phyloP scores from a whole-genome alignment of 2,797 vertebrate genomes.

The Parambassis ranga region DNA sequence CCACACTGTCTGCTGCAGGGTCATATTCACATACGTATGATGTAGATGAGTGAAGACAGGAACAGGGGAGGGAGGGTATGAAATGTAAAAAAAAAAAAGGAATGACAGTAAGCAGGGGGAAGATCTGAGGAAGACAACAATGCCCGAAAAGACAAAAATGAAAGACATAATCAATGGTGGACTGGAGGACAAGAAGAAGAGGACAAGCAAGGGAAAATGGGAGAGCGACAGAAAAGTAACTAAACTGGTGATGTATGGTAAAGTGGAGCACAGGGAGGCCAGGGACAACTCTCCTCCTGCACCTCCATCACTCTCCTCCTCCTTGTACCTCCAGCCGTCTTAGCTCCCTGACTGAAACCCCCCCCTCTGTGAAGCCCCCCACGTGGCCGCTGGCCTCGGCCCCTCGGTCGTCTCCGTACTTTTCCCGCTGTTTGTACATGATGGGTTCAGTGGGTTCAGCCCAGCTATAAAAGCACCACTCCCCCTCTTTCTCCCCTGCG shows the following conservation, averaged over 20 bases:
- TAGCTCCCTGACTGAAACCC: conserved; percentile 1
- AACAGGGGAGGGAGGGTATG: neutral
- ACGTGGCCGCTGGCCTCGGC: conserved; percentile 28
- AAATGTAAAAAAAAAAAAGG: neutral
- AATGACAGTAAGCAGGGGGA: neutral
- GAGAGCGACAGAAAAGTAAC: neutral
- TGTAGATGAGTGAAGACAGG: neutral
- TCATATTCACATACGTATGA: no score
- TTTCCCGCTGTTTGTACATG: conserved; percentile 57
- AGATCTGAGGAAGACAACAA: neutral
- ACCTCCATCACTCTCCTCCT: neutral
- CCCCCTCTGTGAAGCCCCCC: conserved; percentile 15
- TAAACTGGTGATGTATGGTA: neutral
- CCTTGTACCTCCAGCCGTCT: neutral
- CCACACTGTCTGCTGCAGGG: conserved; percentile 51
- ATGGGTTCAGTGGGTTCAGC: conserved; percentile 72
- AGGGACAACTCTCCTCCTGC: neutral
- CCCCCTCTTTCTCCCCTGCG: conserved; percentile 45
- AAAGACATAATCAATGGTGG: neutral
- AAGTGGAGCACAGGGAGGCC: neutral
- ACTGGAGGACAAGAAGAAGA: neutral
- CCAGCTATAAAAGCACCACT: conserved; percentile 62
- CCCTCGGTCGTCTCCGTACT: conserved; percentile 49
- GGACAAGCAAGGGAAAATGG: neutral
- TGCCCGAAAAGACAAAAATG: neutral